Base-by-base conservation (phyloP, 1,140 invertebrate species). In the Trichoplusia ni region DNA sequence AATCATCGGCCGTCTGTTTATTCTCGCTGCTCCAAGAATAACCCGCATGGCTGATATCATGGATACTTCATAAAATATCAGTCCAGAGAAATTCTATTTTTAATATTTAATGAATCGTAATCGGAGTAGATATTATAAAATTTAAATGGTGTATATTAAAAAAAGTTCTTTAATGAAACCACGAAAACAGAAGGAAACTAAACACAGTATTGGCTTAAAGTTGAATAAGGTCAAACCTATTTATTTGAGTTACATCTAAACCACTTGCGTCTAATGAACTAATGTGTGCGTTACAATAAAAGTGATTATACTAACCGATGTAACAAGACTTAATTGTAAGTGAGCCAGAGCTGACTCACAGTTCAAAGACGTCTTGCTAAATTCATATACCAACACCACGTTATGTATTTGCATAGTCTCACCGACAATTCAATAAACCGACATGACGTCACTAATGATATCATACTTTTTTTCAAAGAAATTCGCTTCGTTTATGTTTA, bases 1-100 rank as follows among this genome's bases (percentile, higher is more conserved):
- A 46, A 25, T 59, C 38, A 59, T 44, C 42, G 56, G 25, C 9
- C 42, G 56, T 51, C 51, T 62, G 58, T 68, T 58, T 67, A 68
- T 63, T 68, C 53, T 64, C 1, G 54, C 42, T 53, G 16, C 18
- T 49, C 62, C 58, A 23, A 64, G 56, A 69, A 69, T 69, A 69
- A 42, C 67, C 23, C 37, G 47, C 47, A 6, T 13, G 53, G 25
- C 33, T 69, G 62, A 69, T 56, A 38, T 65, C 67, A 69, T 54
- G 54, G 56, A 44, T 53, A 11, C 47, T 29, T 61, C 56, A 49
- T 65, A 64, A 56, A 69, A 47, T 14, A 7, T n/a, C 31, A 61
- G 49, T 31, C 25, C 38, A 29, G 23, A 42, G 21, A 61, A 54
- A 60, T 5, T 42, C 18, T 44, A 44, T 11, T 44, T 44, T 5